These are phyloP conservation scores for Misgurnus anguillicaudatus DNA, from an alignment of 2,113 vertebrate species.

Conservation along the genomic window DNA sequence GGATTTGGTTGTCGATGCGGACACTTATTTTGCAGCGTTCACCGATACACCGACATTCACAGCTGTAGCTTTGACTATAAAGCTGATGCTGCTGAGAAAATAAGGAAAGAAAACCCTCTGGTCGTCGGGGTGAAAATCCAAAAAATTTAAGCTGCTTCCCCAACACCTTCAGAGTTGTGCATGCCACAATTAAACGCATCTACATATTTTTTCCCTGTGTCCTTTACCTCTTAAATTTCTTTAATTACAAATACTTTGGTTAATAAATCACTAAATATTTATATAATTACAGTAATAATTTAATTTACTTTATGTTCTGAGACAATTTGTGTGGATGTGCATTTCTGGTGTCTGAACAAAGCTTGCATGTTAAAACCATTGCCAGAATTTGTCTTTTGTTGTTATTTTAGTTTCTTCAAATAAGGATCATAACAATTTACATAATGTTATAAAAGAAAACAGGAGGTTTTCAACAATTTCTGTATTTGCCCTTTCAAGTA, in stretches of 20 bases:
- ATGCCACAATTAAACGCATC: conserved; percentile 78
- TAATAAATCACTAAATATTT: conserved; percentile 60
- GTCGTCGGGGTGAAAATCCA: conserved; percentile 88
- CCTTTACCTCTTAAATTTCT: conserved; percentile 67
- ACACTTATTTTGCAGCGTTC: conserved; percentile 83
- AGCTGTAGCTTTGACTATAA: conserved; percentile 90
- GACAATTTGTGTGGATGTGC: conserved; percentile 75
- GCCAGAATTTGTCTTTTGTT: conserved; percentile 68
- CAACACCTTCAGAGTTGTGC: conserved; percentile 78
- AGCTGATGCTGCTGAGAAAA: conserved; percentile 88
- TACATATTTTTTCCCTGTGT: conserved; percentile 69
- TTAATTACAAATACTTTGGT: conserved; percentile 68
- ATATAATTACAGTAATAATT: conserved; percentile 76
- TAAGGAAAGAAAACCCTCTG: conserved; percentile 91
- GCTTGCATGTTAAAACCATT: conserved; percentile 77
- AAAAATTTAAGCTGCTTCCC: conserved; percentile 82
- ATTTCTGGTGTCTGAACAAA: conserved; percentile 71
- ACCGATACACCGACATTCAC: conserved; percentile 88
- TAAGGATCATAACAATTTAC: not conserved
- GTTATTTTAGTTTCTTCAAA: conserved; percentile 69
- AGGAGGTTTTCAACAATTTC: not conserved
- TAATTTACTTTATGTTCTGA: conserved; percentile 72
- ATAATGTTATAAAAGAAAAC: not conserved
- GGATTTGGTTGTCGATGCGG: conserved; percentile 89
- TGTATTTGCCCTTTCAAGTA: not conserved